Evolutionary conservation across 2,888 invertebrate genomes (phyloP), one percentile per base, ranked within the genome.

Genomic region (Diabrotica balteata): DNA sequence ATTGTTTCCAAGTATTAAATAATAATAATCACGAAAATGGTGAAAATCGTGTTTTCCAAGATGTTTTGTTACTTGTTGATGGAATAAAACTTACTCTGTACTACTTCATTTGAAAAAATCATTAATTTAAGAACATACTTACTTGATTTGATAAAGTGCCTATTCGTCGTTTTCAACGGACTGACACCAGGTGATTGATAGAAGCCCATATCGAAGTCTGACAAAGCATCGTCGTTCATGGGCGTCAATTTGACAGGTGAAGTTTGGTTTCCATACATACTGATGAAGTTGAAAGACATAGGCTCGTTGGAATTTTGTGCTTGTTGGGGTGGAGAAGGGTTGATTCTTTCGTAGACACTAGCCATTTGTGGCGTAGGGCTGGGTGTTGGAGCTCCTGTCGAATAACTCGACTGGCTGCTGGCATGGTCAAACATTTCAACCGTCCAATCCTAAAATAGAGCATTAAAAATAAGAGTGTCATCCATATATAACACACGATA

Each of bases 351-450:
- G 49, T 66, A 69, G 57, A 52, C 62, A 44, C 69, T 57, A 17
- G 72, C 47, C 43, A 71, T 69, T 44, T 64, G 73, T 8, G 77
- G 70, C 11, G 77, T 76, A 7, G 84, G 82, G 63, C 82, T 81
- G 4, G 84, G 84, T 68, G 81, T 83, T 50, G 82, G 77, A 32
- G 79, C 78, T 9, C 80, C 80, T 8, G 76, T 70, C 3, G 84
- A 83, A 71, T 81, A 80, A 72, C 84, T 84, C 10, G 83, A 84
- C 63, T 84, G 84, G 70, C 69, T 88, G 81, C 80, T 87, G 80
- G 79, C 86, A 82, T 68, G 85, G 77, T 81, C 84, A 74, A 86
- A 84, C 71, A 83, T 79, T 64, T 85, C 84, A 7, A 80, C 75
- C 4, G 78, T 73, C 82, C 83, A 85, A 46, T 84, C 84, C 83